Base-by-base conservation (phyloP, 2,113 vertebrate species). In the Ctenodactylus gundi region DNA sequence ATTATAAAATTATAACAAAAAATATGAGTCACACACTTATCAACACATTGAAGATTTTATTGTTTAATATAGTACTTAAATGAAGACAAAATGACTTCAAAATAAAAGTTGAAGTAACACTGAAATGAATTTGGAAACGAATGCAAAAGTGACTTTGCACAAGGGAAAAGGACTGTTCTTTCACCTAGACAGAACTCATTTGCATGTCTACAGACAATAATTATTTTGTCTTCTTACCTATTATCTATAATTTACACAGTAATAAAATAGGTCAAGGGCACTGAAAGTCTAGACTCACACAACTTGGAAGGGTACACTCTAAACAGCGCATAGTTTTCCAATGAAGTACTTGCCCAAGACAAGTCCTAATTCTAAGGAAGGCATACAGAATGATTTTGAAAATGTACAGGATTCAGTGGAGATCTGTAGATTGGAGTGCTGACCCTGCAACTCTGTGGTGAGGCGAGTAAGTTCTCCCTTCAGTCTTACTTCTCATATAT, bases 171-270 rank as follows among this genome's bases (percentile, higher is more conserved):
- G 27, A 0, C 31, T 78, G n/a, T 55, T 34, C 46, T 31, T 67
- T 57, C 34, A 57, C 13, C n/a, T 34, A 41, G n/a, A 70, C 41
- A 84, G 17, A 94, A 90, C 57, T 83, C 65, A 88, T 39, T 51
- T 87, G 14, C 41, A 57, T 73, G 67, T 78, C 82, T 67, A 90
- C 41, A 94, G 81, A 51, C 11, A 93, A 78, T 46, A 89, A 96
- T 77, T 80, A 77, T 76, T 91, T 94, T 91, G 39, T 78, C 76
- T 94, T 89, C n/a, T 62, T 89, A 12, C 39, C 57, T 89, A n/a
- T 86, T 91, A 80, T 20, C 80, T 94, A 49, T 41, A 68, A 93
- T 10, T 82, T 75, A 51, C 9, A 96, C 70, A 93, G 44, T 70
- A 83, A 77, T 75, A 75, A 81, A 88, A 81, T 51, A 85, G 20